A percentile compares a stretch with the other conserved stretches of the same genome.
Evolutionary conservation across 2,113 vertebrate genomes (phyloP).

Genomic region (Corythaeola cristata): DNA sequence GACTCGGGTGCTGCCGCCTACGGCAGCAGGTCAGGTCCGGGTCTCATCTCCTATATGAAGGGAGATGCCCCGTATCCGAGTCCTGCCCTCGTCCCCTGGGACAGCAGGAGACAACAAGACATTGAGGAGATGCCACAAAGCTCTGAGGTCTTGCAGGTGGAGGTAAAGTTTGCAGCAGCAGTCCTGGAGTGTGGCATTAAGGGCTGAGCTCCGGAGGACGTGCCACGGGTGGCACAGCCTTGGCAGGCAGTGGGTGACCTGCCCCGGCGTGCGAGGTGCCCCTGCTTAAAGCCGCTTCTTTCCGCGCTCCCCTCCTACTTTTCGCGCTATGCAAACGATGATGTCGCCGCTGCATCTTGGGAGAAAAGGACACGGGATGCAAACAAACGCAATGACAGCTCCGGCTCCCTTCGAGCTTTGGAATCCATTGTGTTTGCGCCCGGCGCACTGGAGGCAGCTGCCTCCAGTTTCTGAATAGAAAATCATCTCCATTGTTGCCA

Average conservation of each 20-base stretch:
- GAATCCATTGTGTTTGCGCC: conserved; percentile 51
- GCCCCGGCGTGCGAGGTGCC: not conserved
- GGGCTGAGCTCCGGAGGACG: not conserved
- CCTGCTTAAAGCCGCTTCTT: not conserved
- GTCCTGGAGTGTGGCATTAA: not conserved
- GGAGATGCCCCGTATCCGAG: not conserved
- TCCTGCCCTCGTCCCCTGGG: not conserved
- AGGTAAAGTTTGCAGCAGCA: accelerated
- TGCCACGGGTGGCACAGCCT: not conserved
- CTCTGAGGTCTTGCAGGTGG: not conserved
- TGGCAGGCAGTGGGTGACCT: not conserved
- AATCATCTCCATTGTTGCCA: conserved; percentile 57
- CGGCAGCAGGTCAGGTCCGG: accelerated
- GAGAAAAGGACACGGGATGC: not conserved
- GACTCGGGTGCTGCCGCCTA: accelerated
- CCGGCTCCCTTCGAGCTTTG: conserved; percentile 7
- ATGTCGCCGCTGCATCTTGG: not conserved
- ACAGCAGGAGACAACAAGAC: not conserved
- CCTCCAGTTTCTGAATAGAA: conserved; percentile 47
- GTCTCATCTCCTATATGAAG: not conserved
- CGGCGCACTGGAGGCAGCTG: conserved; percentile 57
- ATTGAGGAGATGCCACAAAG: not conserved
- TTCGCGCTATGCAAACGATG: not conserved
- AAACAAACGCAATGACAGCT: not conserved
- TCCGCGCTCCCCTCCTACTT: not conserved